Percentiles rank a stretch among this genome's conserved stretches.
These are phyloP conservation scores for Tenualosa thibaudeaui DNA, from an alignment of 2,797 vertebrate genomes.

Conservation along the genomic window DNA sequence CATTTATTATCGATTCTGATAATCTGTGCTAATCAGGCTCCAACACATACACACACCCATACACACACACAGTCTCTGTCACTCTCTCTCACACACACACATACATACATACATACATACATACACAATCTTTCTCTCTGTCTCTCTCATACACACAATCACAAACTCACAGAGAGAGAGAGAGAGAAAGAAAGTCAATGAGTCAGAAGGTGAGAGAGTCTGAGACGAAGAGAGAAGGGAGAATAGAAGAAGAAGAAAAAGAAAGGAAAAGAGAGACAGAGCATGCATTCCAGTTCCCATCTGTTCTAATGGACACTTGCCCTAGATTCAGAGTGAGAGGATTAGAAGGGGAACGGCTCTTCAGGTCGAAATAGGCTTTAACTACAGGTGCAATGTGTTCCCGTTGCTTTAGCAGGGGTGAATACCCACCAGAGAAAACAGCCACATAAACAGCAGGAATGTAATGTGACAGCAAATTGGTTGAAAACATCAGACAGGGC, in stretches of 20 bases:
- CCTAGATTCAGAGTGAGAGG: conserved; percentile 36
- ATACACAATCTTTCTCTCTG: too few species aligned
- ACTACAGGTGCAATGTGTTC: background rate
- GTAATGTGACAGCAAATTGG: conserved; percentile 13
- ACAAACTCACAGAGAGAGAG: background rate
- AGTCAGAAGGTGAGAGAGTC: background rate
- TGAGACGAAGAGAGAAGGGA: background rate
- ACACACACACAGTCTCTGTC: too few species aligned
- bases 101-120: too few species aligned
- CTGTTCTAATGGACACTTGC: conserved; percentile 40
- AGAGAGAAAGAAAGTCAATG: background rate
- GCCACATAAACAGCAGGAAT: background rate
- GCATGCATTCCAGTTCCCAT: conserved; percentile 35
- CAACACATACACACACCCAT: background rate
- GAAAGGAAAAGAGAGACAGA: background rate
- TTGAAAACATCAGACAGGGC: background rate
- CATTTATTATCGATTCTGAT: conserved; percentile 8
- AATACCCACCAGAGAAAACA: conserved; percentile 1
- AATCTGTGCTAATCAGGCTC: background rate
- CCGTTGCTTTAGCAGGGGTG: background rate
- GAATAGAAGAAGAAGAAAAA: background rate
- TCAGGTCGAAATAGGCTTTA: conserved; percentile 37
- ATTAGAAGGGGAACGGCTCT: conserved; percentile 34
- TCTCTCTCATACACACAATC: too few species aligned
- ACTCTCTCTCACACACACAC: too few species aligned